Base-by-base conservation (phyloP, 92 coral and sea anemone genomes). In the Porites cylindrica region DNA sequence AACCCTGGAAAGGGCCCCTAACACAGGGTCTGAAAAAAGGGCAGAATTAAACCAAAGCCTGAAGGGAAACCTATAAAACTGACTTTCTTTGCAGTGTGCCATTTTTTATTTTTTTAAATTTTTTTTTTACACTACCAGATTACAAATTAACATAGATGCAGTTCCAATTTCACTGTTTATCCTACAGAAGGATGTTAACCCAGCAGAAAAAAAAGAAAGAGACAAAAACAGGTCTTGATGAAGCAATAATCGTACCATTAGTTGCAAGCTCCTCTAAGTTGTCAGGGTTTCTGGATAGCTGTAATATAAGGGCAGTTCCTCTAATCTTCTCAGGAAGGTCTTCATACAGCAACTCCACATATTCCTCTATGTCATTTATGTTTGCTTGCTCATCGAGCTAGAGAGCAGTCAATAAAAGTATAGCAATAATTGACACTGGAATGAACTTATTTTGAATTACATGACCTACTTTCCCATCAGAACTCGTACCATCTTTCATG, bases 371-470 rank as follows among this genome's bases (percentile, higher is more conserved):
- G 86, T 97, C 95, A 81, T 97, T 97, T 32, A 97, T 93, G 81
- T 92, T 97, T 7, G 99, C 99, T 60, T 91, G 96, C 58, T 97
- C 99, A 86, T 97, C 99, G 66, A 96, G 93, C 96, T 94, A 84
- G 56, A 56, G 1, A 10, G 47, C n/a, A 4, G 47, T 8, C 11
- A 54, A 5, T 23, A 74, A 2, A 56, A 56, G 13, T 56, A 56
- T 10, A 56, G 4, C 61, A 56, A 14, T 56, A 56, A 14, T 56
- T 3, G 10, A 56, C 61, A 56, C 13, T 8, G 13, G 16, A 56
- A 56, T 14, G 47, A 56, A 56, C 61, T 56, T 56, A 4, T 56
- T 56, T 2, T 56, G 7, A 9, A 10, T 56, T 56, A 56, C 3
- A 14, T 10, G 13, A 8, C 3, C 61, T 4, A 10, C 14, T 56